phyloP scores from a whole-genome alignment of 2,888 invertebrate genomes.

The Charanyca ferruginea region DNA sequence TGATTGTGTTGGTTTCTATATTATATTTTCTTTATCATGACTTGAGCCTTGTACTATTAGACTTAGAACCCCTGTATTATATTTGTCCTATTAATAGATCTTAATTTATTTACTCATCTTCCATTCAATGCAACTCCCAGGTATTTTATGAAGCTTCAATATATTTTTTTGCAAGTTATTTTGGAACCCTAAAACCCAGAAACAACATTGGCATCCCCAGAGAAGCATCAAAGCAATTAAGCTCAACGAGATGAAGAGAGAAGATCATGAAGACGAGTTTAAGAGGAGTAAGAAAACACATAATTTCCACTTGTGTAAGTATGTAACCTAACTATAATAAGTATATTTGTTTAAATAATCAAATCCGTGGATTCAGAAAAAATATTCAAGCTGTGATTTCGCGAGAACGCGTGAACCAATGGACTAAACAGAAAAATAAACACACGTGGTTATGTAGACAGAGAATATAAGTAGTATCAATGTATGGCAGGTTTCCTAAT shows the following conservation, averaged over 20 bases:
- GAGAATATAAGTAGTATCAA: conserved; percentile 26
- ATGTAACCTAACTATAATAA: conserved; percentile 1
- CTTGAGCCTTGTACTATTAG: not conserved
- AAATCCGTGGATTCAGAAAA: conserved; percentile 27
- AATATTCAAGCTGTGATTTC: conserved; percentile 37
- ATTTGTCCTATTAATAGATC: no score
- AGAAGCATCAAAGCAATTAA: no score
- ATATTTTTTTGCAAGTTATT: no score
- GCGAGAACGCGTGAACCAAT: conserved; percentile 19
- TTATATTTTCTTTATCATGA: not conserved
- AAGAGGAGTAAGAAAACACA: not conserved
- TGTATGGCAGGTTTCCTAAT: conserved; percentile 35
- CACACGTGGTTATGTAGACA: conserved; percentile 16
- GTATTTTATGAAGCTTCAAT: no score
- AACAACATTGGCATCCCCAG: no score
- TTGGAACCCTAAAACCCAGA: no score
- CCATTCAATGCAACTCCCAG: no score
- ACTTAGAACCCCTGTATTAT: no score
- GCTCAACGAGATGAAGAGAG: not conserved
- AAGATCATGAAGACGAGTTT: no score
- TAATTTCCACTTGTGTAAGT: not conserved
- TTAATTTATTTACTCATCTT: no score
- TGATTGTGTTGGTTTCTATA: no score
- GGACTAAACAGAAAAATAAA: conserved; percentile 49
- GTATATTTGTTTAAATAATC: conserved; percentile 30